phyloP scores from a whole-genome alignment of 1,140 invertebrate genomes.

The Sinella curviseta region DNA sequence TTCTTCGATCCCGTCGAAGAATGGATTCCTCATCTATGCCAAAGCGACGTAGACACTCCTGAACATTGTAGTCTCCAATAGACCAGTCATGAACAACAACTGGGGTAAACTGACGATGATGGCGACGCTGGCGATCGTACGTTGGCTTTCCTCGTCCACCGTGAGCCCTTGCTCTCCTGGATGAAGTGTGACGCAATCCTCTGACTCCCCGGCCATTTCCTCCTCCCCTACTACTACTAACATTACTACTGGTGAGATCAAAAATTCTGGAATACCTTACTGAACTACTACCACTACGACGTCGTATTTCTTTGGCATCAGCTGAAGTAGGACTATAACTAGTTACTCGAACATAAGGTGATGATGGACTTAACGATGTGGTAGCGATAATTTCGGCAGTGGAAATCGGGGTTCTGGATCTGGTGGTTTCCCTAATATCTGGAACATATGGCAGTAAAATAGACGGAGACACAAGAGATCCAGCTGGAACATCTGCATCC shows the following conservation, averaged over 20 bases:
- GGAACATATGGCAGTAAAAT: conserved; percentile 29
- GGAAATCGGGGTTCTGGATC: conserved; percentile 21
- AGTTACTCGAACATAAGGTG: conserved; percentile 8
- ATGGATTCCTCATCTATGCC: conserved; percentile 41
- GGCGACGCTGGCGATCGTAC: conserved; percentile 11
- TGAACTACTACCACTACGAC: conserved; percentile 22
- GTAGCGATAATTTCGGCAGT: conserved; percentile 4
- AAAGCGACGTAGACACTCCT: conserved; percentile 30
- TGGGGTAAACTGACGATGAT: conserved; percentile 43
- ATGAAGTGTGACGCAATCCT: not conserved
- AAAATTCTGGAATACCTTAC: conserved; percentile 33
- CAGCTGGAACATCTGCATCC: conserved; percentile 37
- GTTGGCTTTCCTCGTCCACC: conserved; percentile 34
- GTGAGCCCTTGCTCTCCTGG: conserved; percentile 31
- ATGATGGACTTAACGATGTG: conserved; percentile 7
- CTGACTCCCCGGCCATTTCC: not conserved
- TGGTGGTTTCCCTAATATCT: conserved; percentile 22
- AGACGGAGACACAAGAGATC: conserved; percentile 15
- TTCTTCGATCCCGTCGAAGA: conserved; percentile 36
- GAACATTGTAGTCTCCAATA: conserved; percentile 38
- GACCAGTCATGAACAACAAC: conserved; percentile 39
- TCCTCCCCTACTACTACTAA: not conserved
- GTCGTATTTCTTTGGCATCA: conserved; percentile 28
- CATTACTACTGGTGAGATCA: conserved; percentile 28
- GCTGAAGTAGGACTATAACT: conserved; percentile 31